phyloP scores from a whole-genome alignment of 1,140 invertebrate genomes.

The Ctenoplectra terminalis region DNA sequence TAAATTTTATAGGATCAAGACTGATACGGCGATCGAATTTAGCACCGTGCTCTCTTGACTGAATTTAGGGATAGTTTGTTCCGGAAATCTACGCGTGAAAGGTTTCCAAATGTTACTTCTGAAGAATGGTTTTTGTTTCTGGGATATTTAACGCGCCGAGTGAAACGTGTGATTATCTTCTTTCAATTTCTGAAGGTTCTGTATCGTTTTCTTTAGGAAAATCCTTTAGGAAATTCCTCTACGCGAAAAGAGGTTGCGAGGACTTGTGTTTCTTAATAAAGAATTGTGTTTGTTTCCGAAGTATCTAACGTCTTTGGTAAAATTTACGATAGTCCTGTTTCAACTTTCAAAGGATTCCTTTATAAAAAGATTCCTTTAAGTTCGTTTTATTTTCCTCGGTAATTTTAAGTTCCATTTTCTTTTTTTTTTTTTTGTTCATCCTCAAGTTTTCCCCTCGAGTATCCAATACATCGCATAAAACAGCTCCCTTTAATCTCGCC shows the following conservation, averaged over 20 bases:
- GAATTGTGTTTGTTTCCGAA: no score
- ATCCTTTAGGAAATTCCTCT: no score
- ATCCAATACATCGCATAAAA: neutral
- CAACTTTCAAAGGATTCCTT: no score
- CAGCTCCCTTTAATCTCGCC: neutral
- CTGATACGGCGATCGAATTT: conserved; percentile 11
- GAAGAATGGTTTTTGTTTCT: neutral
- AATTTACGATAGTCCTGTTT: no score
- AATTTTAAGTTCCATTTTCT: neutral
- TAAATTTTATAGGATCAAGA: conserved; percentile 20
- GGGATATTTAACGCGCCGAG: neutral
- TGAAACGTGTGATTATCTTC: neutral
- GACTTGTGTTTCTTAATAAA: no score
- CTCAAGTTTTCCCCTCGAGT: neutral
- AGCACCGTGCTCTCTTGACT: neutral
- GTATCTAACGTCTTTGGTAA: no score
- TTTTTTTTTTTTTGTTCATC: no score
- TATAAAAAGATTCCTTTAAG: neutral
- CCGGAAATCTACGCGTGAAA: neutral
- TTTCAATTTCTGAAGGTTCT: no score
- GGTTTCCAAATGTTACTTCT: neutral
- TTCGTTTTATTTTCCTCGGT: neutral
- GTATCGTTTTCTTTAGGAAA: no score
- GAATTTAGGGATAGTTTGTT: conserved; percentile 9
- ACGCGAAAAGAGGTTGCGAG: no score